Conservation (phyloP, 2,888 invertebrate genomes). For the Biston betularia region DNA sequence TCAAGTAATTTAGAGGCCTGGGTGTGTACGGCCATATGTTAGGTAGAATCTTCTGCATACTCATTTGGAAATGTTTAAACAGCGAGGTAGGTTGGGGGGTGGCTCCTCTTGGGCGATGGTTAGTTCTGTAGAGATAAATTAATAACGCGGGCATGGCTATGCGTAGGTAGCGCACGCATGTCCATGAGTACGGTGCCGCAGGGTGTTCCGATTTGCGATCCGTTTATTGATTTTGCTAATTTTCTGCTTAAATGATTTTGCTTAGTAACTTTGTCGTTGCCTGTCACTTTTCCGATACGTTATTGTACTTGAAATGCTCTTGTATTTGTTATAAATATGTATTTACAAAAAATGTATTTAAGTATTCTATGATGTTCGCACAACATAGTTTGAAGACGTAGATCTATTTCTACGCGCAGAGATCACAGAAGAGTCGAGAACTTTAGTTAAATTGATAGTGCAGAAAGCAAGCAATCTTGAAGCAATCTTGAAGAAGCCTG, state of each 20-base stretch:
- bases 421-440: too few relatives aligned
- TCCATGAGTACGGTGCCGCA: constrained; percentile 61
- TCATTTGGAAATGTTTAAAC: constrained; percentile 85
- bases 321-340: too few relatives aligned
- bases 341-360: too few relatives aligned
- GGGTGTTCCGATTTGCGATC: constrained; percentile 58
- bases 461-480: too few relatives aligned
- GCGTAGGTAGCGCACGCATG: constrained; percentile 76
- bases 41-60: constrained; percentile 82
- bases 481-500: too few relatives aligned
- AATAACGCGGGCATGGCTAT: constrained; percentile 75
- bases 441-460: too few relatives aligned
- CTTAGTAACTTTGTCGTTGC: too few relatives aligned
- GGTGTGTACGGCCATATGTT: constrained; percentile 72
- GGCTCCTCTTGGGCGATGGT: constrained; percentile 69
- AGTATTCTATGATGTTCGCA: too few relatives aligned
- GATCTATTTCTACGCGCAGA: too few relatives aligned
- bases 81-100: constrained; percentile 57
- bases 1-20: constrained; percentile 82
- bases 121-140: constrained; percentile 86
- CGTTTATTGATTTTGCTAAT: constrained; percentile 38
- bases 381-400: too few relatives aligned
- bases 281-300: too few relatives aligned
- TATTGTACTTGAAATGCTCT: too few relatives aligned
- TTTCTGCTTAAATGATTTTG: constrained; percentile 3